Base-by-base conservation (phyloP, 2,888 invertebrate species). In the Drosophila yooni region DNA sequence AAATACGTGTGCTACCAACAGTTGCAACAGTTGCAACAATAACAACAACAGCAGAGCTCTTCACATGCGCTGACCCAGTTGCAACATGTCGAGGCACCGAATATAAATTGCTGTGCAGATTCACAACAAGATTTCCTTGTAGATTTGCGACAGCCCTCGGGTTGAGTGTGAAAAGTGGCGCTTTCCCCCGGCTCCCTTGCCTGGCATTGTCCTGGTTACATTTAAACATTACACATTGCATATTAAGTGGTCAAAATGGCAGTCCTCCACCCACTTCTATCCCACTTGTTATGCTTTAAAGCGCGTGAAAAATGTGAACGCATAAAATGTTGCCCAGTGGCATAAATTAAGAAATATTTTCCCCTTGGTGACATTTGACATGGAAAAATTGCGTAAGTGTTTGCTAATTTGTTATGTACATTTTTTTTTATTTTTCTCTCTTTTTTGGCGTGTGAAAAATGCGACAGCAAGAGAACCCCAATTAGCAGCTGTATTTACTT, bases 161-260 rank as follows among this genome's bases (percentile, higher is more conserved):
- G 50, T 51, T 21, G 29, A 29, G 62, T 57, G 80, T 56, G 59
- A 58, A 74, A 59, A 56, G 50, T 36, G 36, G 31, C n/a, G 29
- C 51, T 48, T 36, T 36, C 38, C 21, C 53, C 58, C 58, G 36
- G n/a, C 27, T 21, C 11, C 10, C 43, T 33, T 31, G 3, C 58
- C 79, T 76, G 79, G 64, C 75, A 82, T 88, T 85, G 90, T 89
- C 86, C 87, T 82, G 89, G 83, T 89, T 83, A 88, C 87, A 87
- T 87, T 88, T 89, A 79, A 89, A 83, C 89, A 87, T 85, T 82
- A 86, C 90, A 79, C 90, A 87, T 85, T 89, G 86, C 79, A 81
- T 83, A 85, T 83, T 86, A 88, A 89, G 89, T 86, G 87, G 86
- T 89, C 90, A 79, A 85, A 87, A 83, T 74, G 69, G 50, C 70